A percentile compares a stretch with the other conserved stretches of the same genome.
Evolutionary conservation across 2,113 vertebrate genomes (phyloP).

Genomic region (Acrocephalus kingi): DNA sequence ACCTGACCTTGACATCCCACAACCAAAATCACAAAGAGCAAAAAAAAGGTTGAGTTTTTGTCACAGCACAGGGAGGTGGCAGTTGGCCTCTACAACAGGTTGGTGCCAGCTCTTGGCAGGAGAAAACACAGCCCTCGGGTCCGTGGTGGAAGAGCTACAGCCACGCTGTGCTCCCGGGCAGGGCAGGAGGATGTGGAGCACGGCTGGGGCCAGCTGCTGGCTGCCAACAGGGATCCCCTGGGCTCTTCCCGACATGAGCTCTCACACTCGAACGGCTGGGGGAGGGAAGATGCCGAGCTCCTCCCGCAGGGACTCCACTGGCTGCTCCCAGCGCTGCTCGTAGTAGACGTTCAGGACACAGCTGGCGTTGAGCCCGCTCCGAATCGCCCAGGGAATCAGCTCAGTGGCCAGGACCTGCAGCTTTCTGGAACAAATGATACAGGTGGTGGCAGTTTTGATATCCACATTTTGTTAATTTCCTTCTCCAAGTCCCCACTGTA

Average conservation of each 20-base stretch:
- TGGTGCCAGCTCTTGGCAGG: neutral
- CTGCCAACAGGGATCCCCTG: neutral
- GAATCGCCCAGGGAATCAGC: constrained; percentile 89
- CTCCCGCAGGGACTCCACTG: constrained; percentile 78
- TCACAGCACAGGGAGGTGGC: neutral
- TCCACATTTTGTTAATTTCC: neutral
- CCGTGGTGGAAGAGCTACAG: neutral
- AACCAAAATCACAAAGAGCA: neutral
- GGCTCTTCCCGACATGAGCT: fast-evolving
- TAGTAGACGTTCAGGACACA: constrained; percentile 90
- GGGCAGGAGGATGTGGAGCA: neutral
- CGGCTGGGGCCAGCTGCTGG: neutral
- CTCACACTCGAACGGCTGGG: neutral
- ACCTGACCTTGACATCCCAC: neutral
- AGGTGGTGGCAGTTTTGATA: neutral
- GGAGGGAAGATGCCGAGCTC: constrained; percentile 88
- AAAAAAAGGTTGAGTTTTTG: neutral
- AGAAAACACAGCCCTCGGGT: neutral
- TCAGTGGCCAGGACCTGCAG: constrained; percentile 76
- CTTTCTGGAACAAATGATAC: constrained; percentile 64
- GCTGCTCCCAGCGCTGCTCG: constrained; percentile 91
- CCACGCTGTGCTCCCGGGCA: fast-evolving
- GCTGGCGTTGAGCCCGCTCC: constrained; percentile 73
- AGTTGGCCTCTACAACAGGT: neutral
- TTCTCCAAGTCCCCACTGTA: neutral